These are phyloP conservation scores for Eueides isabella DNA, from an alignment of 1,140 invertebrate genomes.

Conservation along the genomic window DNA sequence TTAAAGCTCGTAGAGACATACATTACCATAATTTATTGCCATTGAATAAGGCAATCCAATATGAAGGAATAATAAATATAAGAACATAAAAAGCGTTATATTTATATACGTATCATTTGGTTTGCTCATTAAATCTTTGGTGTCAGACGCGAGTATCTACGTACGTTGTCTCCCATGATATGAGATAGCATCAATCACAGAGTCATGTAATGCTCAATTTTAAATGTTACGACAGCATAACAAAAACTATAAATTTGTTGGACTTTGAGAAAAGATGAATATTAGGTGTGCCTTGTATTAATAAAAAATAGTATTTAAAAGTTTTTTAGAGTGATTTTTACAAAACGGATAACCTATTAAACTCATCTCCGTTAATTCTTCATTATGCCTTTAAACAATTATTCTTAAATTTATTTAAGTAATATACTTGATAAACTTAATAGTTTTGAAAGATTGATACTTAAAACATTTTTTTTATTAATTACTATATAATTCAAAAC, in stretches of 20 bases:
- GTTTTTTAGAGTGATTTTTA: neutral
- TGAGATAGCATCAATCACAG: conserved; percentile 19
- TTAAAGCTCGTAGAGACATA: neutral
- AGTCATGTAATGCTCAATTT: conserved; percentile 9
- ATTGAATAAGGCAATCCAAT: conserved; percentile 13
- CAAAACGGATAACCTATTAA: neutral
- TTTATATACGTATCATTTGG: neutral
- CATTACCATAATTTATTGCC: conserved; percentile 2
- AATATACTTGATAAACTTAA: neutral
- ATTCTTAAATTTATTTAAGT: neutral
- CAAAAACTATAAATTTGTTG: neutral
- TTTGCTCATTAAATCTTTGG: conserved; percentile 24
- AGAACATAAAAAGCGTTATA: conserved; percentile 20
- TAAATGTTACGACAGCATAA: conserved; percentile 13
- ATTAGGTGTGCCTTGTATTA: neutral
- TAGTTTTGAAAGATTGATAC: neutral
- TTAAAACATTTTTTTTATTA: neutral
- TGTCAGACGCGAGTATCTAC: neutral
- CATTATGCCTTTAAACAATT: neutral
- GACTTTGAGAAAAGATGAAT: neutral
- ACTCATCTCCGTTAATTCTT: neutral
- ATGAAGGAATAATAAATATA: conserved; percentile 13
- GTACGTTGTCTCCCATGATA: neutral
- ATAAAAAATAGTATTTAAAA: too few species aligned
- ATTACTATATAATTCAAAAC: too few species aligned